A percentile compares a stretch with the other conserved stretches of the same genome.
These are phyloP conservation scores for Kradibia gibbosae DNA, from an alignment of 1,140 invertebrate species.

Conservation along the genomic window DNA sequence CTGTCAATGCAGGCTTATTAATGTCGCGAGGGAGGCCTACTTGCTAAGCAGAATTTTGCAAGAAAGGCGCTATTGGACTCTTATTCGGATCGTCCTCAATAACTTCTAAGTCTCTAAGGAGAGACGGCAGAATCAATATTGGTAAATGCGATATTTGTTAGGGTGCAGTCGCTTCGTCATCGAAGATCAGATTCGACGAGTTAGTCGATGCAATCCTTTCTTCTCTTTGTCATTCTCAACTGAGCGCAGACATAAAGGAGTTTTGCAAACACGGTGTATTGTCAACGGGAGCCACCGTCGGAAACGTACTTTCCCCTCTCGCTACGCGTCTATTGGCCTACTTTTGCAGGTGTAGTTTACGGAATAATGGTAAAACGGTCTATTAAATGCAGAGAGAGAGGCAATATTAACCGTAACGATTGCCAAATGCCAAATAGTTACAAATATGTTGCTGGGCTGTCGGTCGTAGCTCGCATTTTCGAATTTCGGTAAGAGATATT, in stretches of 20 bases:
- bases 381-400: constrained; percentile 8
- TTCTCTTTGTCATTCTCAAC: not conserved
- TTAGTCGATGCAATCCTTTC: not conserved
- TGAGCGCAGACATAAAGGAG: too few relatives aligned
- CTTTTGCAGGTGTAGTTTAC: too few relatives aligned
- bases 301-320: not conserved
- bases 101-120: too few relatives aligned
- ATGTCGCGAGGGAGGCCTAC: too few relatives aligned
- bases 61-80: too few relatives aligned
- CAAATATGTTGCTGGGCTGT: not conserved
- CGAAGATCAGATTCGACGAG: constrained; percentile 28
- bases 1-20: too few relatives aligned
- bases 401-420: not conserved
- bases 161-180: constrained; percentile 10
- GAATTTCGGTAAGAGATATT: constrained; percentile 12
- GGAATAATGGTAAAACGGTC: not conserved
- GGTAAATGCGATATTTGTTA: constrained; percentile 48
- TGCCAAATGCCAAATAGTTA: not conserved
- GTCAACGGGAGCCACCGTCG: too few relatives aligned
- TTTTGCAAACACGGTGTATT: too few relatives aligned
- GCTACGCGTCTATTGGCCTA: not conserved
- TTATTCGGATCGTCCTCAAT: too few relatives aligned
- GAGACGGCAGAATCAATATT: constrained; percentile 35
- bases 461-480: not conserved
- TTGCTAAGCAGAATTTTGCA: too few relatives aligned